A percentile compares a stretch with the other conserved stretches of the same genome.
phyloP scores from a whole-genome alignment of 2,888 invertebrate genomes.

The Eristalis intricaria region DNA sequence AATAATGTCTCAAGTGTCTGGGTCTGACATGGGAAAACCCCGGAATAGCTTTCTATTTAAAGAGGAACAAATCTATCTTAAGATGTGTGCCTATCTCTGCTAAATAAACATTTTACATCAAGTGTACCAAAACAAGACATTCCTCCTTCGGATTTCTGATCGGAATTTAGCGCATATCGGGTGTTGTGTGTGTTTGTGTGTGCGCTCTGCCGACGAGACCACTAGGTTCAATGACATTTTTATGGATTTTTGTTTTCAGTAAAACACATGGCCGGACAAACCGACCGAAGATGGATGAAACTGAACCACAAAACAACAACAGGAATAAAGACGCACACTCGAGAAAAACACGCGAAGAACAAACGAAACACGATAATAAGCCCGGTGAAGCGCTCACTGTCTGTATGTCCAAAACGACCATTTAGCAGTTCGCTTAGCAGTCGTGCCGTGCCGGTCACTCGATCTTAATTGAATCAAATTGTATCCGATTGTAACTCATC shows the following conservation, averaged over 20 bases:
- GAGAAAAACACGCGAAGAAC: slow-evolving; percentile 12
- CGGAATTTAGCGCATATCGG: slow-evolving; percentile 14
- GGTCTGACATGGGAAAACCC: neutral
- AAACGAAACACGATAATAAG: neutral
- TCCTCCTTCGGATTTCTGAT: slow-evolving; percentile 4
- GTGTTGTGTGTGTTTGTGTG: slow-evolving; percentile 30
- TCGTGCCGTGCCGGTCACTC: slow-evolving; percentile 27
- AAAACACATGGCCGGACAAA: slow-evolving; percentile 26
- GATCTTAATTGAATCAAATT: slow-evolving; percentile 54
- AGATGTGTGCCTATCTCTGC: neutral
- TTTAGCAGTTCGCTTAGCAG: slow-evolving; percentile 42
- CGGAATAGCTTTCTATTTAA: slow-evolving; percentile 40
- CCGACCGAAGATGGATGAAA: slow-evolving; percentile 3
- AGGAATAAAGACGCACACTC: neutral
- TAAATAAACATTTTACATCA: neutral
- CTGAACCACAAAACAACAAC: slow-evolving; percentile 15
- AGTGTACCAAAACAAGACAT: slow-evolving; percentile 10
- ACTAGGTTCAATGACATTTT: slow-evolving; percentile 60
- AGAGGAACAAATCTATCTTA: neutral
- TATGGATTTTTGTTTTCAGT: slow-evolving; percentile 27
- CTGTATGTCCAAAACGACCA: slow-evolving; percentile 24
- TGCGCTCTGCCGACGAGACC: neutral
- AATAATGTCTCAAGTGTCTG: neutral
- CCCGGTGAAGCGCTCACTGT: slow-evolving; percentile 23
- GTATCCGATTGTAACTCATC: slow-evolving; percentile 17